phyloP scores from a whole-genome alignment of 1,140 invertebrate species.

The Chrysopa pallens region DNA sequence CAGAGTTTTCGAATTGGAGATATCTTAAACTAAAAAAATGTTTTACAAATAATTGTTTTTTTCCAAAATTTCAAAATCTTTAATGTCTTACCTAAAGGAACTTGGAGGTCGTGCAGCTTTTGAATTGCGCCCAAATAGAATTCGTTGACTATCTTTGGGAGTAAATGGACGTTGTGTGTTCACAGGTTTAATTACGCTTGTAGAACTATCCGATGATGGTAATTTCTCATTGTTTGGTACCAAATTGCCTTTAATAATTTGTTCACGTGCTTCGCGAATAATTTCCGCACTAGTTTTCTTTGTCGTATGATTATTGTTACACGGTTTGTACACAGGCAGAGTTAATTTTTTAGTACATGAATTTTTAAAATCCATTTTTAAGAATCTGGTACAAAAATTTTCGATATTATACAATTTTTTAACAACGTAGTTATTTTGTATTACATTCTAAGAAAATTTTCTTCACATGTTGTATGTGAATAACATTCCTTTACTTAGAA shows the following conservation, averaged over 20 bases:
- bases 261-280: constrained; percentile 54
- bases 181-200: constrained; percentile 22
- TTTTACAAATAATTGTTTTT: not conserved
- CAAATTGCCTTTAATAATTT: constrained; percentile 16
- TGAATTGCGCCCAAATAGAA: constrained; percentile 41
- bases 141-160: constrained; percentile 52
- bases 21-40: constrained; percentile 22
- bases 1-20: constrained; percentile 19
- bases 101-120: constrained; percentile 49
- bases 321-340: constrained; percentile 10
- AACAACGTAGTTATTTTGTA: too few relatives aligned
- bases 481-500: too few relatives aligned
- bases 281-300: constrained; percentile 55
- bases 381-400: too few relatives aligned
- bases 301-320: constrained; percentile 11
- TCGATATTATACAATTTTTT: too few relatives aligned
- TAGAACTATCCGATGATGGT: too few relatives aligned
- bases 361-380: constrained; percentile 10
- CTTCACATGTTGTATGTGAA: too few relatives aligned
- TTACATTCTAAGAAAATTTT: too few relatives aligned
- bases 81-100: constrained; percentile 44
- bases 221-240: too few relatives aligned
- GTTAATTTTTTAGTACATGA: constrained; percentile 7
- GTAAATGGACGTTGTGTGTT: constrained; percentile 63
- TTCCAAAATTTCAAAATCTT: not conserved